phyloP scores from a whole-genome alignment of 2,113 vertebrate species.

The Hystrix cristata region DNA sequence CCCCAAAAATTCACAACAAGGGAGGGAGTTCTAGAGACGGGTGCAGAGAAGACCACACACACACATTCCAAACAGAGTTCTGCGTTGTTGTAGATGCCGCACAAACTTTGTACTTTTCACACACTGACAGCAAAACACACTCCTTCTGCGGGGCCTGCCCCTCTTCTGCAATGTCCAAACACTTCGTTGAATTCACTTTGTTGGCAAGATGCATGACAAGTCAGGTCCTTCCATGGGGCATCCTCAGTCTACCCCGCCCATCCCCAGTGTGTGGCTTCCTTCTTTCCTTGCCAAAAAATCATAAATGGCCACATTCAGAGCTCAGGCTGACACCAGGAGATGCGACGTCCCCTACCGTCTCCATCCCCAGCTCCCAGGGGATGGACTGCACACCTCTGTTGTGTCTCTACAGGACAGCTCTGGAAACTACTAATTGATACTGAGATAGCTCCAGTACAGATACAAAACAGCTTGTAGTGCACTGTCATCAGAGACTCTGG shows the following conservation, averaged over 20 bases:
- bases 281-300: not conserved
- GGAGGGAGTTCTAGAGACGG: not conserved
- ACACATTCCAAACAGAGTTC: not conserved
- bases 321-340: not conserved
- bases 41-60: not conserved
- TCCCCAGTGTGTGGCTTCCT: not conserved
- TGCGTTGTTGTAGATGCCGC: not conserved
- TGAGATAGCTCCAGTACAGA: slow-evolving; percentile 32
- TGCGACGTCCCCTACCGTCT: rapidly evolving
- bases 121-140: not conserved
- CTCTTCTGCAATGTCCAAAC: not conserved
- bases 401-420: not conserved
- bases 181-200: not conserved
- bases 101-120: not conserved
- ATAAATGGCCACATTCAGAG: not conserved
- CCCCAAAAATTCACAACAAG: not conserved
- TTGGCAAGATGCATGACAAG: not conserved
- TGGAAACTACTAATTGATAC: slow-evolving; percentile 63
- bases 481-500: slow-evolving; percentile 18
- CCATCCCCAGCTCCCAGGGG: not conserved
- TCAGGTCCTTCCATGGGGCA: not conserved
- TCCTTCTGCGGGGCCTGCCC: not conserved
- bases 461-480: slow-evolving; percentile 45
- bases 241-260: not conserved
- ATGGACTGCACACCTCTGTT: not conserved